phyloP scores from a whole-genome alignment of 2,113 vertebrate genomes.

The Pica pica region DNA sequence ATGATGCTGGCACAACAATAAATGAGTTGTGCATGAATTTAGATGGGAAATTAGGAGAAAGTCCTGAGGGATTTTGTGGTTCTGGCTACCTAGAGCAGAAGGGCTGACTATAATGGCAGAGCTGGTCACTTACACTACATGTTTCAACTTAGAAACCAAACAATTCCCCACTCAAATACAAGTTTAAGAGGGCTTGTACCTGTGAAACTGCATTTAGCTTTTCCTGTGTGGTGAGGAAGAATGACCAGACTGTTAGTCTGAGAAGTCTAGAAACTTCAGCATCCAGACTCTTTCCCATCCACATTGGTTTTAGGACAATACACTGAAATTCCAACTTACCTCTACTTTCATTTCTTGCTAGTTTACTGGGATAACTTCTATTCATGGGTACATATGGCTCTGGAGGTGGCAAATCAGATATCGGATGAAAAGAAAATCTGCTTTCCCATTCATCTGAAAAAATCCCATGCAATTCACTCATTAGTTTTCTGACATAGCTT shows the following conservation, averaged over 20 bases:
- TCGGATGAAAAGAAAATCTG: conserved; percentile 90
- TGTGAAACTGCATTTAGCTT: neutral
- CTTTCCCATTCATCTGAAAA: conserved; percentile 92
- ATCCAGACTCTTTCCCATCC: neutral
- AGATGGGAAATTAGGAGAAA: neutral
- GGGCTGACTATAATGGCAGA: neutral
- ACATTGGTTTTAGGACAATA: neutral
- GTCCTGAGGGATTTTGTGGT: neutral
- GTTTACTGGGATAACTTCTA: conserved; percentile 94
- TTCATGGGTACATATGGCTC: conserved; percentile 85
- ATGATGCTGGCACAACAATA: neutral
- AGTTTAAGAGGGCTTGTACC: neutral
- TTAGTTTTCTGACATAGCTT: neutral
- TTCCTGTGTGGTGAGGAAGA: neutral
- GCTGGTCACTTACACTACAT: neutral
- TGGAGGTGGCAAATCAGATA: conserved; percentile 92
- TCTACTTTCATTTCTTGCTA: conserved; percentile 83
- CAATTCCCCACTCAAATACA: neutral
- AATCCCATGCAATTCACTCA: neutral
- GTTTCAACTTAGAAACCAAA: neutral
- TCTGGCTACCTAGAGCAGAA: neutral
- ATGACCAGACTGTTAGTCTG: neutral
- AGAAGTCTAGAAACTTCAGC: neutral
- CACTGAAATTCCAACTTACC: conserved; percentile 72
- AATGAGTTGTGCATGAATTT: neutral